Evolutionary conservation across 2,797 vertebrate genomes (phyloP).

Genomic region (Petrocephalus schoutedeni): DNA sequence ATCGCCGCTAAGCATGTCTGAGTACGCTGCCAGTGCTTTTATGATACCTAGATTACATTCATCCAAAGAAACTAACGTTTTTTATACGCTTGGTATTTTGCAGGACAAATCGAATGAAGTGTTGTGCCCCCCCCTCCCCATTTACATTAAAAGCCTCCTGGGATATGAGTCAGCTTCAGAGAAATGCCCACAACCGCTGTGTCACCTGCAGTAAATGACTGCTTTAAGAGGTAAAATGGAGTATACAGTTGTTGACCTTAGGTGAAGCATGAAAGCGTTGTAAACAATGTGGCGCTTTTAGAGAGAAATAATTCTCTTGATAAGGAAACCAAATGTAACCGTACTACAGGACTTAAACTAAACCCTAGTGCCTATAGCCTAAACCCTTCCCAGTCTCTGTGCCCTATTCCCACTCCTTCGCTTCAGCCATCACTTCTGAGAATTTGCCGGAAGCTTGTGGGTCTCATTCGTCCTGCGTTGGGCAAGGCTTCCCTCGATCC

Average conservation of each 20-base stretch:
- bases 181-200: background rate
- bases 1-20: background rate
- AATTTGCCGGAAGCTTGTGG: background rate
- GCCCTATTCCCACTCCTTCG: background rate
- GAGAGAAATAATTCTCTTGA: background rate
- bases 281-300: background rate
- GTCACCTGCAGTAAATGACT: background rate
- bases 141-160: background rate
- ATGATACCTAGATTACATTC: background rate
- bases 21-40: background rate
- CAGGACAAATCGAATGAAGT: conserved; percentile 2
- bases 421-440: background rate
- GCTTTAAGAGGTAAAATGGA: background rate
- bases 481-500: background rate
- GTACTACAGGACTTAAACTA: background rate
- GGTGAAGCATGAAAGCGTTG: background rate
- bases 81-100: background rate
- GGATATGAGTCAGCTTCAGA: background rate
- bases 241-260: background rate
- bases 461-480: background rate
- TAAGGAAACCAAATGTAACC: background rate
- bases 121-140: background rate
- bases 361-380: background rate
- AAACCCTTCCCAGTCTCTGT: background rate
- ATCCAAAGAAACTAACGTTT: background rate